Evolutionary conservation across 1,140 invertebrate genomes (phyloP), one percentile per base, ranked within the genome.

Genomic region (Saccostrea echinata): DNA sequence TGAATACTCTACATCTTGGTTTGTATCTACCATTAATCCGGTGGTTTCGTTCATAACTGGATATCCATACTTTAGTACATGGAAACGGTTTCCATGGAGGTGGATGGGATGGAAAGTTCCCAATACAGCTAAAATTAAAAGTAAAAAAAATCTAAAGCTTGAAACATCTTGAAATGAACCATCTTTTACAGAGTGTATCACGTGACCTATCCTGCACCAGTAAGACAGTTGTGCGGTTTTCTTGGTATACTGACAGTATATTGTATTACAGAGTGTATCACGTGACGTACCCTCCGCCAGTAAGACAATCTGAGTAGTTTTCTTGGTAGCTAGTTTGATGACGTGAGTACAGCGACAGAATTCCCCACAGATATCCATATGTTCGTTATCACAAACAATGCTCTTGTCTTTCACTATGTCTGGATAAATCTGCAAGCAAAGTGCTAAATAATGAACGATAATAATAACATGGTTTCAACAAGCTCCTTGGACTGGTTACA

Each of bases 41-140:
- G 55, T 71, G 11, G 61, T 71, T 27, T 52, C 24, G 51, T 87
- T 55, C 24, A 84, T 68, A 0, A 35, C 83, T 9, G 55, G 55
- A 3, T 24, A 84, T 1, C 81, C 81, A 21, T 84, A 52, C 8
- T 87, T 87, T 9, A 87, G 13, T 3, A 87, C 86, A 27, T 87
- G 52, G 61, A 87, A 83, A 12, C 51, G 35, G 52, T 84, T 64
- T 18, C 86, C 86, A 53, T 87, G 86, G 8, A 87, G 53, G 52
- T 87, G 86, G 3, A 87, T 55, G 1, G 81, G 81, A 71, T 87
- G 86, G 8, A 27, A 76, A 13, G 68, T 76, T 33, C 68, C 68
- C 27, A 43, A 9, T 43, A 3, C 43, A 43, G 43, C 43, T 43
- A 43, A 43, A 43, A 3, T 43, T 6, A 43, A 4, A 43, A 43